Evolutionary conservation across 2,113 vertebrate species (phyloP), one percentile per base, ranked within the genome.

Genomic region (Octodon degus): DNA sequence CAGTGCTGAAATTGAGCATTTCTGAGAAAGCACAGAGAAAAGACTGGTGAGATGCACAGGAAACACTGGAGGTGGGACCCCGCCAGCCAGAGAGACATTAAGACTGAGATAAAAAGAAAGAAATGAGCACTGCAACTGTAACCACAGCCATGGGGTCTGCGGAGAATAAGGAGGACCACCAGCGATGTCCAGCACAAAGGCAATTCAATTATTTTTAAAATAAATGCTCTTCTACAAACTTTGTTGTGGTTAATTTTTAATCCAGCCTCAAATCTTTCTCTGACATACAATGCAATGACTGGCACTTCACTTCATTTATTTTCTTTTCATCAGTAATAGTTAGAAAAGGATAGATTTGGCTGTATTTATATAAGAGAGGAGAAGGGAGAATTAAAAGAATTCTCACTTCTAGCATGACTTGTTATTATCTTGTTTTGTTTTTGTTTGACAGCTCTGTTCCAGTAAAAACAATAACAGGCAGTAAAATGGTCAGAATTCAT

Each of bases 361-460:
- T 86, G 10, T n/a, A 55, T 67, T 84, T 65, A 40, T 62, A 40
- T 82, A 30, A 60, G 24, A 74, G n/a, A 43, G 13, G 34, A 82
- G 24, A 94, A 60, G 10, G 72, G 47, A 25, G 20, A 27, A 72
- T 89, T 79, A 70, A 77, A 13, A 89, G 19, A 92, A 25, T 37
- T 91, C 43, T 82, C 16, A 25, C 7, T 65, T 27, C n/a, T 47
- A 67, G 10, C n/a, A 85, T 3, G 3, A 8, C 60, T 93, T 90
- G 72, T 72, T 53, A 86, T 82, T 30, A 76, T 84, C 74, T 79
- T 92, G 81, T 80, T 40, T 19, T 62, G 19, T 4, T 86, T 60
- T 89, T 81, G 40, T 91, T 93, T 74, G 62, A 72, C 77, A 89
- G 93, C 63, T 82, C 32, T 72, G 65, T 17, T 96, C n/a, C 11